These are phyloP conservation scores for Drosophila algonquin DNA, from an alignment of 2,888 invertebrate species.

Conservation along the genomic window DNA sequence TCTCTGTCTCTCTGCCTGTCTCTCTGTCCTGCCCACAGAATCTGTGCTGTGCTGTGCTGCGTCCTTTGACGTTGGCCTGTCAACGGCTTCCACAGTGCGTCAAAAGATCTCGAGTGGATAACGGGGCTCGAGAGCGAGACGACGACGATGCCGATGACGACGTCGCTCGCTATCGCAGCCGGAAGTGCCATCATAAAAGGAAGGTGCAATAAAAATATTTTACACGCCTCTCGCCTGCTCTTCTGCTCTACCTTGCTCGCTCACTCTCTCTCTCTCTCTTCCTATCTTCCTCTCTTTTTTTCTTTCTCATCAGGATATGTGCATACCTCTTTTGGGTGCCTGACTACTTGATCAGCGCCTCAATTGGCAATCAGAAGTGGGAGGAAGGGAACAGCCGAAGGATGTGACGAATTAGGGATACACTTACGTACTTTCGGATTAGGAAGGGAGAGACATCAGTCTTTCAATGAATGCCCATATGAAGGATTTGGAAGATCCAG, in stretches of 20 bases:
- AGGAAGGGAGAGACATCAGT: not conserved
- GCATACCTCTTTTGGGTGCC: constrained; percentile 27
- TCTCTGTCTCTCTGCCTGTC: not conserved
- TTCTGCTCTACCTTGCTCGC: not conserved
- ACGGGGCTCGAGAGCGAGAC: constrained; percentile 41
- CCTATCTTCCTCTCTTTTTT: not conserved
- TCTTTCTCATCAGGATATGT: not conserved
- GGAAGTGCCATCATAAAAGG: constrained; percentile 82
- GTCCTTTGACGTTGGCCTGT: constrained; percentile 44
- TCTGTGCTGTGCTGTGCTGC: constrained; percentile 4
- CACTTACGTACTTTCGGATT: not conserved
- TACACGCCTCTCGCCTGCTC: constrained; percentile 61
- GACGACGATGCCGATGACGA: constrained; percentile 39
- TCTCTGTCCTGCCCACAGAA: constrained; percentile 1
- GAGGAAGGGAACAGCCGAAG: not conserved
- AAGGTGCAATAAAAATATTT: constrained; percentile 83
- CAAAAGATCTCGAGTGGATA: constrained; percentile 73
- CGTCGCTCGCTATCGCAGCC: constrained; percentile 75
- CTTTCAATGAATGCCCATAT: not conserved
- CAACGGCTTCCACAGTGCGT: constrained; percentile 64
- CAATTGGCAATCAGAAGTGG: constrained; percentile 32
- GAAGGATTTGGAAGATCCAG: not conserved
- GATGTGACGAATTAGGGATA: constrained; percentile 13
- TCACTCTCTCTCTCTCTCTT: no score
- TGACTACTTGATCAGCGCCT: constrained; percentile 22